Evolutionary conservation across 2,888 invertebrate genomes (phyloP), one percentile per base, ranked within the genome.

Genomic region (Parthenolecanium corni): DNA sequence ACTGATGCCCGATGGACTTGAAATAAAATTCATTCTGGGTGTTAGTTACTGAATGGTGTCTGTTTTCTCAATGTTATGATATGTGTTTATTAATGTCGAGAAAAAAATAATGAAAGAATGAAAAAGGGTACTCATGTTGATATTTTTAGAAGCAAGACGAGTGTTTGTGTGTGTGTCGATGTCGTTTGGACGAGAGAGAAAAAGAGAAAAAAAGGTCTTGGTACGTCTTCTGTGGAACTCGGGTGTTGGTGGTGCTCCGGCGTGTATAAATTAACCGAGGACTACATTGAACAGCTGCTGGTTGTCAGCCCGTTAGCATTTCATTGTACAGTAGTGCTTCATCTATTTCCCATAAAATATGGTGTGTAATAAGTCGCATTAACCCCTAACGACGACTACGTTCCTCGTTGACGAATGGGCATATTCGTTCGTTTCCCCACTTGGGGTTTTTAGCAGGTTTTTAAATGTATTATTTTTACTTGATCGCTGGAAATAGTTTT

Each of bases 251-350:
- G 9, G 36, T 12, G 36, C 23, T 36, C 53, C 16, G 53, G 40
- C 44, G 44, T 38, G 31, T 4, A n/a, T 44, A 18, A 44, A 18
- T 44, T 44, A 44, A 18, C 18, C 44, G 36, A 53, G 40, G 36
- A 53, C 53, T 40, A 40, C 40, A 52, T 52, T 36, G 52, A 53
- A 53, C 53, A 53, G 53, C 53, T 53, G 53, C 53, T 40, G n/a
- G 53, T 53, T 53, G 53, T 53, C 40, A 53, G 53, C 53, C 53
- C 53, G 53, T 53, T 38, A 53, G 53, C 40, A 53, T 38, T 53
- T 53, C 53, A 53, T 53, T 40, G 53, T 53, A 23, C 40, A 31
- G 31, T 31, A 31, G 53, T 40, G 53, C 53, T 23, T 53, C 53
- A 53, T 53, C 53, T 53, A 38, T 42, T 53, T 40, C 53, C 53